phyloP scores from a whole-genome alignment of 1,140 invertebrate species.

The Galendromus occidentalis region DNA sequence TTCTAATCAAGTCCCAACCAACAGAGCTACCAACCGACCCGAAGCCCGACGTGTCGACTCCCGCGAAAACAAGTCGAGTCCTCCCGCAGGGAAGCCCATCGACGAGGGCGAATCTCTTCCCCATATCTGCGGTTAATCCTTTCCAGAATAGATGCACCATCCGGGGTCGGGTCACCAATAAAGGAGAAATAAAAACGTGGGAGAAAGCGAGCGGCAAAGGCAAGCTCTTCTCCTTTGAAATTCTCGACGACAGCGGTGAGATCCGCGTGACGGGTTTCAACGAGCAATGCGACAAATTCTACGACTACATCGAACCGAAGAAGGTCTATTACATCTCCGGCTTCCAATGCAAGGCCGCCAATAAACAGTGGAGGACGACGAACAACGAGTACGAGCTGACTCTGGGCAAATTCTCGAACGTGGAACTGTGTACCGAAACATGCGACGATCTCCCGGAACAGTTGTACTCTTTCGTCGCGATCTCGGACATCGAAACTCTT shows the following conservation, averaged over 20 bases:
- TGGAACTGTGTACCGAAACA: conserved; percentile 40
- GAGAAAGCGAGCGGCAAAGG: conserved; percentile 78
- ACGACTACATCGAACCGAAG: conserved; percentile 61
- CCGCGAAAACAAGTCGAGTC: too few relatives aligned
- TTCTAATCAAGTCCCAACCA: too few relatives aligned
- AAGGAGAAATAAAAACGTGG: conserved; percentile 61
- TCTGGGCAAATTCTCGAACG: conserved; percentile 53
- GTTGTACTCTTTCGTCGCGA: conserved; percentile 59
- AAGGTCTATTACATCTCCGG: conserved; percentile 65
- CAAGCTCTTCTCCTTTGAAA: conserved; percentile 74
- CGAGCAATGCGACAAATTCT: conserved; percentile 70
- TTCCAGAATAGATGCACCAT: conserved; percentile 90
- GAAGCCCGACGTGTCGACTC: too few relatives aligned
- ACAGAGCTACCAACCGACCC: too few relatives aligned
- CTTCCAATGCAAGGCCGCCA: conserved; percentile 63
- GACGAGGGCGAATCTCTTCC: conserved; percentile 20
- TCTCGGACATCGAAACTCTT: conserved; percentile 48
- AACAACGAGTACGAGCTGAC: conserved; percentile 94
- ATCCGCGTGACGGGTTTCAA: conserved; percentile 86
- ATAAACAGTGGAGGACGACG: conserved; percentile 61
- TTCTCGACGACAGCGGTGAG: conserved; percentile 81
- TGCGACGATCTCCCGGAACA: conserved; percentile 48
- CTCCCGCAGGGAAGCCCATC: too few relatives aligned
- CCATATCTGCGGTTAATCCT: conserved; percentile 59
- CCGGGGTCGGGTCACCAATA: conserved; percentile 65